These are phyloP conservation scores for Caenorhabditis japonica DNA, from an alignment of 2,888 invertebrate species.

Conservation along the genomic window DNA sequence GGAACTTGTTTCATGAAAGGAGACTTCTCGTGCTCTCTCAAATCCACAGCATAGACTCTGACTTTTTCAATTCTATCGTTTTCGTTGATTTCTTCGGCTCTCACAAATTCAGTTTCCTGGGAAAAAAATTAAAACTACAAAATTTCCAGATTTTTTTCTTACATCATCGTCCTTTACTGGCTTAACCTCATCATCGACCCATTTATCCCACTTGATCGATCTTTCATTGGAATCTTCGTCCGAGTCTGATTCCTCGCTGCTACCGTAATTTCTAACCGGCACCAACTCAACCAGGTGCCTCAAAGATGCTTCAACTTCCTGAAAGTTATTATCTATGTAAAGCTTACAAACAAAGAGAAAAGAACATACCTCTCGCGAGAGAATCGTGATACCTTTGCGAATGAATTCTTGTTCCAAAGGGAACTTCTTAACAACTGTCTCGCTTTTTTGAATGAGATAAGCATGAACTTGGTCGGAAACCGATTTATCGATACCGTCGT, in stretches of 20 bases:
- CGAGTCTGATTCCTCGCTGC: not conserved
- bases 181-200: slow-evolving; percentile 44
- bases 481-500: not conserved
- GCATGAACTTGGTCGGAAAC: not conserved
- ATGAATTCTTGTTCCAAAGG: not conserved
- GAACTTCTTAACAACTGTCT: slow-evolving; percentile 3
- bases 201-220: slow-evolving; percentile 34
- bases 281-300: not conserved
- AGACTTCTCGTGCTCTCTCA: too few relatives aligned
- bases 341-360: too few relatives aligned
- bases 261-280: too few relatives aligned
- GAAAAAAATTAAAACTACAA: too few relatives aligned
- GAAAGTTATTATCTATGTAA: not conserved
- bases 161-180: slow-evolving; percentile 6
- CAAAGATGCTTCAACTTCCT: slow-evolving; percentile 12
- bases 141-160: too few relatives aligned
- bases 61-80: too few relatives aligned
- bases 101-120: slow-evolving; percentile 15
- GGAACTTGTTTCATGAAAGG: too few relatives aligned
- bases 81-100: slow-evolving; percentile 14
- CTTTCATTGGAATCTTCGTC: slow-evolving; percentile 7
- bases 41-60: too few relatives aligned
- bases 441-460: slow-evolving; percentile 1
- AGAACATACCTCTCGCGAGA: not conserved
- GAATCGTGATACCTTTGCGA: not conserved